These are phyloP conservation scores for Nasua narica DNA, from an alignment of 2,797 vertebrate species.

Conservation along the genomic window DNA sequence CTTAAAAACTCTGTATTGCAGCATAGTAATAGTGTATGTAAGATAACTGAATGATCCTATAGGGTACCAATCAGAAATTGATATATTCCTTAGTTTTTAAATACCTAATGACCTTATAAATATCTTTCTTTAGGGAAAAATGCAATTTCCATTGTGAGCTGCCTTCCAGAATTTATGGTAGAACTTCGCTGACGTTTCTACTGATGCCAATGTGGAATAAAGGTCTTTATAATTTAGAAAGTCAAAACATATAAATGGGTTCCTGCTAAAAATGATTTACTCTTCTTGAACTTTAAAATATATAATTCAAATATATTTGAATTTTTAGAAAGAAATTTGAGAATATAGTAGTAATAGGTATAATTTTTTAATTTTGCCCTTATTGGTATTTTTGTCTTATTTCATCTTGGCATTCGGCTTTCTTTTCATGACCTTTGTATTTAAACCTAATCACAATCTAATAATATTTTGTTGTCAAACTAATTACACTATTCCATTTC, in stretches of 20 bases:
- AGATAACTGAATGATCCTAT: not conserved
- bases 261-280: not conserved
- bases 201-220: slow-evolving; percentile 71
- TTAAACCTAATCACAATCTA: not conserved
- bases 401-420: not conserved
- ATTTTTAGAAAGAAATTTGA: slow-evolving; percentile 19
- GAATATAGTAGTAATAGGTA: not conserved
- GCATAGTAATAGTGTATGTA: not conserved
- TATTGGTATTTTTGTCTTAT: not conserved
- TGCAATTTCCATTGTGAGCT: slow-evolving; percentile 64
- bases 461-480: not conserved
- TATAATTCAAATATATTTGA: not conserved
- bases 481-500: not conserved
- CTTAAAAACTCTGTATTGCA: not conserved
- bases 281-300: not conserved
- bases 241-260: not conserved
- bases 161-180: slow-evolving; percentile 61
- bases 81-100: not conserved
- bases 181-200: slow-evolving; percentile 43
- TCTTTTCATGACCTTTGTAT: slow-evolving; percentile 10
- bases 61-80: not conserved
- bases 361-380: not conserved
- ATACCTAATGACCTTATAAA: slow-evolving; percentile 29
- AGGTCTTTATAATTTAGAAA: slow-evolving; percentile 60
- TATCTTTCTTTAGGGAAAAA: slow-evolving; percentile 69